Conservation (phyloP, 2,888 invertebrate species). For the Plusia festucae region DNA sequence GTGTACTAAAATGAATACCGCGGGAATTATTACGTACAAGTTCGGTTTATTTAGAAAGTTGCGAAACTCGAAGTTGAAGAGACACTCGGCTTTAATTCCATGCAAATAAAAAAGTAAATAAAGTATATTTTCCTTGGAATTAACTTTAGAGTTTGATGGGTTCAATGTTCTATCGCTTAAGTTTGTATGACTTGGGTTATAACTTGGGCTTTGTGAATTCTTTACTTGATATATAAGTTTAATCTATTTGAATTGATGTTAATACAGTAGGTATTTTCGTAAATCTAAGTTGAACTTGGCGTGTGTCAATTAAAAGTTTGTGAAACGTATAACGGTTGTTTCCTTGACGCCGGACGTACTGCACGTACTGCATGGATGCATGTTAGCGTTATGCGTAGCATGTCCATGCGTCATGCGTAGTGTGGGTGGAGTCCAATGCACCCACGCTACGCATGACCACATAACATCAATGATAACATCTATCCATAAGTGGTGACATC, state of each 20-base stretch:
- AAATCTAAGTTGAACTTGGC: background rate
- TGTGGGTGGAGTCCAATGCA: too few species aligned
- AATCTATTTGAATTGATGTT: conserved; percentile 1
- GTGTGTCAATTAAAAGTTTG: background rate
- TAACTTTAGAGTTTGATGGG: conserved; percentile 18
- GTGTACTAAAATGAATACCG: conserved; percentile 44
- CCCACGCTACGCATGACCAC: too few species aligned
- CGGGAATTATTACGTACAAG: conserved; percentile 35
- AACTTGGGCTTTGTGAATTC: conserved; percentile 1
- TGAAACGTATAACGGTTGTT: background rate
- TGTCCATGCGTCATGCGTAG: too few species aligned
- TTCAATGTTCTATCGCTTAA: conserved; percentile 11
- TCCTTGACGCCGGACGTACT: too few species aligned
- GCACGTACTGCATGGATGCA: too few species aligned
- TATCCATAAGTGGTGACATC: too few species aligned
- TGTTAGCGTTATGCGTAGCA: too few species aligned
- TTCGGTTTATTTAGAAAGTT: conserved; percentile 40
- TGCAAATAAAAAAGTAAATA: conserved; percentile 33
- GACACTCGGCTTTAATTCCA: conserved; percentile 25
- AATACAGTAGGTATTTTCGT: background rate
- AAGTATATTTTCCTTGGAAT: conserved; percentile 17
- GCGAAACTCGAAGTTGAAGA: conserved; percentile 9
- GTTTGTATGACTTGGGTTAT: background rate
- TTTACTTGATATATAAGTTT: conserved; percentile 3
- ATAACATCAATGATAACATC: too few species aligned